Conservation (phyloP, 2,113 vertebrate genomes). For the Eurystomus gularis region DNA sequence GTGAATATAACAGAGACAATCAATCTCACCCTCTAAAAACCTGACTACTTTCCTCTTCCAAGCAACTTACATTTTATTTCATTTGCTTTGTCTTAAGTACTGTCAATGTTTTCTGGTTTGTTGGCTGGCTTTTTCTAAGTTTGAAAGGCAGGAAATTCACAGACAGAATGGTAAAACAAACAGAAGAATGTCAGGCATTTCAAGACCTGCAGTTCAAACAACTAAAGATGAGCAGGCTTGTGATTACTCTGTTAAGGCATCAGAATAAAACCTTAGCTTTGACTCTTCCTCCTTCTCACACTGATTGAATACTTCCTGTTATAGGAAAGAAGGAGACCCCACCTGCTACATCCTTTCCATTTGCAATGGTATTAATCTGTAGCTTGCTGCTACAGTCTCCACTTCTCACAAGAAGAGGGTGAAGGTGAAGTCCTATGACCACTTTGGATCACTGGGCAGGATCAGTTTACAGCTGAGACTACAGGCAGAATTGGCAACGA, state of each 20-base stretch:
- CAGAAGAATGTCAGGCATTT: not conserved
- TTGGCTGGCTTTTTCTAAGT: not conserved
- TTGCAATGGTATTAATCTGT: not conserved
- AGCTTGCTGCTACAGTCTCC: not conserved
- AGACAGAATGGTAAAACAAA: not conserved
- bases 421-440: not conserved
- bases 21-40: not conserved
- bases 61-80: not conserved
- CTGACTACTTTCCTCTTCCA: not conserved
- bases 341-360: not conserved
- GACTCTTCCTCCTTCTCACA: not conserved
- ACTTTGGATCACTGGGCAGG: not conserved
- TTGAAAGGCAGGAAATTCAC: conserved; percentile 14
- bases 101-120: not conserved
- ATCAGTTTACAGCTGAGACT: not conserved
- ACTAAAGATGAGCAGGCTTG: not conserved
- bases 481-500: not conserved
- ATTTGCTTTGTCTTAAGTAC: not conserved
- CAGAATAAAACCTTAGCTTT: not conserved
- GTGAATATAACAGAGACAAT: not conserved
- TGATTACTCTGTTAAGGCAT: not conserved
- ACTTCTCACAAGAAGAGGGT: not conserved
- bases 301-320: not conserved
- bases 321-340: not conserved
- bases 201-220: not conserved